These are phyloP conservation scores for Miichthys miiuy DNA, from an alignment of 2,797 vertebrate genomes.

Conservation along the genomic window DNA sequence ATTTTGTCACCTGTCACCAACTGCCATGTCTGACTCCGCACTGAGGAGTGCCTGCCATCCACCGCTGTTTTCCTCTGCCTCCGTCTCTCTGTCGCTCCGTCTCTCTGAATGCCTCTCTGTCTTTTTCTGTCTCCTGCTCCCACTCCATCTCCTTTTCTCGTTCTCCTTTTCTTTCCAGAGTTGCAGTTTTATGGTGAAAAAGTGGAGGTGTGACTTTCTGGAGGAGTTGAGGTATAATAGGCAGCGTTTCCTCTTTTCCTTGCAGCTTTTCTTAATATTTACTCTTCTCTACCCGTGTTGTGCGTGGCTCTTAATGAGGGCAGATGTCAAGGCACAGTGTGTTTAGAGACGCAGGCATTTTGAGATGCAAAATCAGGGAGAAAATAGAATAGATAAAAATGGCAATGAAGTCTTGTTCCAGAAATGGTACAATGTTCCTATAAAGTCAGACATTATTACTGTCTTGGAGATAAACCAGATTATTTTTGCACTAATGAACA, in stretches of 20 bases:
- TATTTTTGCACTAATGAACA: conserved; percentile 62
- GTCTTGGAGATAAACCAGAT: conserved; percentile 53
- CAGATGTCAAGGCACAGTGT: conserved; percentile 77
- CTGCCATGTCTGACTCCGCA: conserved; percentile 86
- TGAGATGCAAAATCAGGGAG: conserved; percentile 64
- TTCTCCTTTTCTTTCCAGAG: conserved; percentile 75
- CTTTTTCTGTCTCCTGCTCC: conserved; percentile 78
- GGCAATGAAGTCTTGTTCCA: conserved; percentile 54
- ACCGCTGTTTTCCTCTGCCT: conserved; percentile 73
- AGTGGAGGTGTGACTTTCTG: conserved; percentile 75
- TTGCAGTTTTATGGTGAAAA: conserved; percentile 60
- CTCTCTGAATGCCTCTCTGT: conserved; percentile 77
- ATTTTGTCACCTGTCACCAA: conserved; percentile 97
- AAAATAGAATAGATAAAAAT: conserved; percentile 74
- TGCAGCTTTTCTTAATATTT: conserved; percentile 73
- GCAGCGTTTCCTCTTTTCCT: conserved; percentile 66
- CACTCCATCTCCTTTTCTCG: conserved; percentile 75
- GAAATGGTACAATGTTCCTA: conserved; percentile 60
- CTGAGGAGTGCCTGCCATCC: conserved; percentile 82
- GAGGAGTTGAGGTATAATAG: conserved; percentile 75
- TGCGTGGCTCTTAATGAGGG: conserved; percentile 79
- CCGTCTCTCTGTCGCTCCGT: conserved; percentile 65
- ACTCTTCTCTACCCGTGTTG: conserved; percentile 68
- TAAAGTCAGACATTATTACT: conserved; percentile 53
- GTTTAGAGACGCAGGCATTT: conserved; percentile 62